Base-by-base conservation (phyloP, 2,797 vertebrate species). In the Tympanoctomys barrerae region DNA sequence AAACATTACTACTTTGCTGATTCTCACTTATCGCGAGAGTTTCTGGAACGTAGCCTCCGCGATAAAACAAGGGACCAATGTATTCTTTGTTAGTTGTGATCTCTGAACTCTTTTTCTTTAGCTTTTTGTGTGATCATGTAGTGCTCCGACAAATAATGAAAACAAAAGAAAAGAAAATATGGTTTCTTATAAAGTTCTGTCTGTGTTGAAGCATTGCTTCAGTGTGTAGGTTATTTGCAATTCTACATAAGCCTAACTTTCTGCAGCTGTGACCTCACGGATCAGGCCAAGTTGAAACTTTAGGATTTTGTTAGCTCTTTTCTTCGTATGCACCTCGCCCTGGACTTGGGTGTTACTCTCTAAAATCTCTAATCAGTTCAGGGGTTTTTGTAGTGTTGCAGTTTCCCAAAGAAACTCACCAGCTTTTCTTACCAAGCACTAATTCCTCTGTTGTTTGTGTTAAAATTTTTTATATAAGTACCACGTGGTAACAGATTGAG, bases 101-200 rank as follows among this genome's bases (percentile, higher is more conserved):
- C 16, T 94, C 11, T 66, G 54, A 84, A 78, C 90, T 88, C 14
- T 90, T 36, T 79, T 83, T n/a, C 5, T 82, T 93, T 87, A 86
- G 21, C 21, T 62, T 54, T 7, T 66, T 61, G 14, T 61, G 14
- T 59, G 22, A 11, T 83, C 57, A 79, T 3, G 28, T 66, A 66
- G 24, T 42, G 2, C 79, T 90, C 80, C 93, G 36, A 81, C 11
- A 88, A 14, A 93, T 85, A 81, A 42, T 7, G 5, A 11, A 31
- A 71, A 13, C 2, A 26, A 84, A 49, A 49, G 2, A 49, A 49
- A 49, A 49, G 49, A 49, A 49, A 49, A 8, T 11, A 49, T 10
- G 8, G 49, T 49, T 49, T 49, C 49, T 54, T 71, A 49, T n/a
- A 13, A 61, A 24, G 90, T 73, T 79, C 75, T 5, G 11, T 62